Evolutionary conservation across 2,797 vertebrate genomes (phyloP), one percentile per base, ranked within the genome.

Genomic region (Semaprochilodus insignis): DNA sequence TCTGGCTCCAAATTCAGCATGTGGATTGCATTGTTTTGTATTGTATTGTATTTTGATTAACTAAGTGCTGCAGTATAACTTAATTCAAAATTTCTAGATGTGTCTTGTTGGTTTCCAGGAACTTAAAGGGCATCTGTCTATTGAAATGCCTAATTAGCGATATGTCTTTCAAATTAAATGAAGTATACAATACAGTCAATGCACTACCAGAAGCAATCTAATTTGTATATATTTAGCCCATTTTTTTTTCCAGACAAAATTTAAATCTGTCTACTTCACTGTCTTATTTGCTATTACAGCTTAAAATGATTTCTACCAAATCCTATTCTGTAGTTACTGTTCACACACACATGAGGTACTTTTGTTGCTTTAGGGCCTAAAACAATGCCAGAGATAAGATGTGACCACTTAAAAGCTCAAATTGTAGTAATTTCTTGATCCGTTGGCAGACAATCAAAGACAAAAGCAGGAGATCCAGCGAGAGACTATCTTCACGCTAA

Each of bases 321-420:
- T 19, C 13, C 31, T 36, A 34, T 57, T 14, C 17, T 74, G 31
- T 57, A 80, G 77, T 86, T 73, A 83, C 84, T 84, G 40, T 40
- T 40, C 5, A 40, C 40, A 6, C 40, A 6, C 40, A 8, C 8
- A 40, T 36, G 36, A 40, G 40, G 78, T 36, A 55, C 21, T n/a
- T 57, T 59, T 59, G 14, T 74, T 74, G 34, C 19, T 92, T 86
- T 87, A 80, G 81, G 89, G 85, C 83, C 78, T 84, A 76, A 87
- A 90, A 86, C 85, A 81, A 81, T 65, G 85, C 89, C 88, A 91
- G 19, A 34, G 60, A 87, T 40, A 86, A 89, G 88, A 91, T 79
- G 65, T 88, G 48, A 87, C 80, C 75, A 90, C 89, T 86, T 81
- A 74, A 82, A 90, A 89, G 86, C 88, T 89, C 86, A 91, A 91